These are phyloP conservation scores for Isotomurus palustris DNA, from an alignment of 2,888 invertebrate species.

Conservation along the genomic window DNA sequence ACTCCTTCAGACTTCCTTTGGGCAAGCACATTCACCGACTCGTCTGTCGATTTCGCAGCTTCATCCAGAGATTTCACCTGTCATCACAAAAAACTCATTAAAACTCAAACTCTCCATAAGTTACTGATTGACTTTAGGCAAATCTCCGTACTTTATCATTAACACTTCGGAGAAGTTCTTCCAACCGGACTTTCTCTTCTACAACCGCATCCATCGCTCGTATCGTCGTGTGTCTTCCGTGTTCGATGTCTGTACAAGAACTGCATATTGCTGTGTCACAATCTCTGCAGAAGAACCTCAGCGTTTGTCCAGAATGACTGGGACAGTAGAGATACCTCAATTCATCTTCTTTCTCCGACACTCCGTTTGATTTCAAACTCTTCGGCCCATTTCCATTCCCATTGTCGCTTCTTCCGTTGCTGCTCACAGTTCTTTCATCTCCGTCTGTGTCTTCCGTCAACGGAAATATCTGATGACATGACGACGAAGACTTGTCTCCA, in stretches of 20 bases:
- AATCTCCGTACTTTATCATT: constrained; percentile 44
- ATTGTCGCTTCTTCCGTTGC: not conserved
- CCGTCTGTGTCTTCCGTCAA: constrained; percentile 30
- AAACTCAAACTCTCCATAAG: too few species aligned
- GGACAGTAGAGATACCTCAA: constrained; percentile 46
- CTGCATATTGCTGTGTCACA: constrained; percentile 55
- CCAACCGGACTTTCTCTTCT: constrained; percentile 49
- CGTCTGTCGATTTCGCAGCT: constrained; percentile 43
- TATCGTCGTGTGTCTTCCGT: constrained; percentile 52
- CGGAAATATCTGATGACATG: constrained; percentile 42
- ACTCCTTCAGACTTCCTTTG: constrained; percentile 38
- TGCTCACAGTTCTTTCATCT: not conserved
- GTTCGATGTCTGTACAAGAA: constrained; percentile 53
- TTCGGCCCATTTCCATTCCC: constrained; percentile 22
- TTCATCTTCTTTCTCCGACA: constrained; percentile 24
- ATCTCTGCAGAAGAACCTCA: constrained; percentile 52
- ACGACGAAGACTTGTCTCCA: constrained; percentile 26
- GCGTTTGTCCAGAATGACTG: constrained; percentile 47
- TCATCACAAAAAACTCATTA: not conserved
- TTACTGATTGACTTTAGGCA: too few species aligned
- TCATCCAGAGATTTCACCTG: constrained; percentile 46
- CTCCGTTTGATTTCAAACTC: constrained; percentile 28
- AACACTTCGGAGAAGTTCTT: constrained; percentile 46
- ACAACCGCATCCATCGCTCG: constrained; percentile 52
- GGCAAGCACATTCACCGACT: constrained; percentile 39